phyloP scores from a whole-genome alignment of 2,797 vertebrate species.

The Neosalanx taihuensis region DNA sequence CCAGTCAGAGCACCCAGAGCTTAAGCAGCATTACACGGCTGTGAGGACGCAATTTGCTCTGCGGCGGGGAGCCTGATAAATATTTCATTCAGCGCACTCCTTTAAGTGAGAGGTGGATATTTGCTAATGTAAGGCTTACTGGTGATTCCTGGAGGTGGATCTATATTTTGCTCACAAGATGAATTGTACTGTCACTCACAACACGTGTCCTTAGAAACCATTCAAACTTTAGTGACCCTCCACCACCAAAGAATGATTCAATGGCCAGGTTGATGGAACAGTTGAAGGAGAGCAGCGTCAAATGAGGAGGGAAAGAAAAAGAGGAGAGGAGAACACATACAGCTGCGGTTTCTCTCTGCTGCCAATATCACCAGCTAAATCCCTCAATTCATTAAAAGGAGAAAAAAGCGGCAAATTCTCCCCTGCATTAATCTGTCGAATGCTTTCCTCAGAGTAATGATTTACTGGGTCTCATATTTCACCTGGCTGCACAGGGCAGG shows the following conservation, averaged over 20 bases:
- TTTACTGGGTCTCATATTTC: slow-evolving; percentile 82
- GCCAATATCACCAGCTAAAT: slow-evolving; percentile 74
- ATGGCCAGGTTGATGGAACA: no score
- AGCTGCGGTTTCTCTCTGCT: slow-evolving; percentile 62
- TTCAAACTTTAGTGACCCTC: no score
- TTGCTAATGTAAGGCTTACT: slow-evolving; percentile 5
- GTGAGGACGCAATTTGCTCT: slow-evolving; percentile 31
- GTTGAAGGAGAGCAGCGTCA: background rate
- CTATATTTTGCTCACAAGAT: background rate
- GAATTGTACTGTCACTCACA: background rate
- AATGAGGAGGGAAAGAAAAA: slow-evolving; percentile 13
- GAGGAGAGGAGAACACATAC: slow-evolving; percentile 10
- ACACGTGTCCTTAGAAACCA: no score
- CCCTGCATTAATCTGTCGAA: slow-evolving; percentile 78
- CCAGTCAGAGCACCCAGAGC: slow-evolving; percentile 11
- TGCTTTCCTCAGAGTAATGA: slow-evolving; percentile 80
- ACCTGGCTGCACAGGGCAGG: slow-evolving; percentile 79
- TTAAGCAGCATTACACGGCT: slow-evolving; percentile 26
- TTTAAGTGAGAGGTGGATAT: slow-evolving; percentile 19
- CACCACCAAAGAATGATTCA: no score
- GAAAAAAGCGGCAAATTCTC: slow-evolving; percentile 76
- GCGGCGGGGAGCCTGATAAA: slow-evolving; percentile 19
- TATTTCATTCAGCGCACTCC: slow-evolving; percentile 17
- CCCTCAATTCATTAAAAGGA: slow-evolving; percentile 82
- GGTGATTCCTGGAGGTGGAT: slow-evolving; percentile 12